Evolutionary conservation across 1,140 invertebrate species (phyloP).

Genomic region (Acromyrmex echinatior): DNA sequence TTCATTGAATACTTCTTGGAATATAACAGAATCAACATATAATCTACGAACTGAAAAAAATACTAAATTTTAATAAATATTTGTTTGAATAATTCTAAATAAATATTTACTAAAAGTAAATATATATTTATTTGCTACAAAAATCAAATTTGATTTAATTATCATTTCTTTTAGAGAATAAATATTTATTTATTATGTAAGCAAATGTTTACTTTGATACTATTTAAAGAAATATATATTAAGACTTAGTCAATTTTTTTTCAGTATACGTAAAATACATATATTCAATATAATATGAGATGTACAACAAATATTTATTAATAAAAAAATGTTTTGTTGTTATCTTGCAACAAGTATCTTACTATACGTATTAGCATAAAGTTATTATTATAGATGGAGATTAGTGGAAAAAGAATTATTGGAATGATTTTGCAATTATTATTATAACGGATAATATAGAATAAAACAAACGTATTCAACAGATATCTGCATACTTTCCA

Average conservation of each 20-base stretch:
- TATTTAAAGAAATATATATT: too few species aligned
- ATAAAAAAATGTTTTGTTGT: not conserved
- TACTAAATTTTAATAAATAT: too few species aligned
- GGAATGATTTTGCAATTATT: slow-evolving; percentile 3
- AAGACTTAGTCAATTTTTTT: too few species aligned
- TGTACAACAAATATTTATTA: not conserved
- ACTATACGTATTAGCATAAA: not conserved
- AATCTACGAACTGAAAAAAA: not conserved
- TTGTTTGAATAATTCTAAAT: too few species aligned
- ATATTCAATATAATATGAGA: not conserved
- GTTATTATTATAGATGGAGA: not conserved
- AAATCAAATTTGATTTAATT: too few species aligned
- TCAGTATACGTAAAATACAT: not conserved
- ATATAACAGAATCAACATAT: not conserved
- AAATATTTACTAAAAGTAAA: too few species aligned
- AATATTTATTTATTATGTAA: too few species aligned
- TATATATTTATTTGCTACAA: too few species aligned
- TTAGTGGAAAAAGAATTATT: not conserved
- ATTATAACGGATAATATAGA: not conserved
- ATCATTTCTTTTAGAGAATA: too few species aligned
- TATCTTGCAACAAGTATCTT: slow-evolving; percentile 3
- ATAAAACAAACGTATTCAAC: slow-evolving; percentile 18
- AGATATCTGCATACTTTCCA: not conserved
- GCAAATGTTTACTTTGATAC: too few species aligned
- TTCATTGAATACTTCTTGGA: not conserved